Evolutionary conservation across 2,888 invertebrate genomes (phyloP), one percentile per base, ranked within the genome.

Genomic region (Dasysyrphus tricinctus): DNA sequence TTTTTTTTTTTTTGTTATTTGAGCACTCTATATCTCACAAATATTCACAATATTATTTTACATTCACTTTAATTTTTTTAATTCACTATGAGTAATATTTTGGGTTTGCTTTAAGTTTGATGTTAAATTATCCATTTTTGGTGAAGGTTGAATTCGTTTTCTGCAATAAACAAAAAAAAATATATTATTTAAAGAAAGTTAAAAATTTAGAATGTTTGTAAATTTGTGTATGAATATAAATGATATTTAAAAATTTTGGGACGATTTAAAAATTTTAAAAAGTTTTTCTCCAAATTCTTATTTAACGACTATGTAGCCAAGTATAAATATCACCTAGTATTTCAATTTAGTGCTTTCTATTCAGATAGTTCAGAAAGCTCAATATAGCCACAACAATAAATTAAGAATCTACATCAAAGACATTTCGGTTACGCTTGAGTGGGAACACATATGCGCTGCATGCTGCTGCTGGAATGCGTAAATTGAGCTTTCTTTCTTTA

Each of bases 401-500:
- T 67, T 39, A 12, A 57, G 34, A 32, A 14, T 16, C 8, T n/a
- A 37, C 16, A 44, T 34, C 16, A 76, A 59, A 37, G 12, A 6
- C 11, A 6, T 73, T 44, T 67, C 39, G 24, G 63, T 57, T 57
- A 84, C 73, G 69, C 59, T n/a, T 78, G 67, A 73, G 65, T 80
- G 54, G 75, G 72, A 59, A 57, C 65, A 69, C 49, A 79, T 59
- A 32, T n/a, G n/a, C 12, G 29, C 1, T 24, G 16, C 67, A 61
- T 73, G 61, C 59, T 56, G 6, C 24, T n/a, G 32, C 1, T 67
- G 73, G 80, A 80, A 80, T 85, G 80, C 61, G 56, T 69, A 56
- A 77, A 78, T 73, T 69, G 34, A 61, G 76, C 84, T 85, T 85
- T 85, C 84, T 85, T 72, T 54, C 61, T 7, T 69, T 61, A 70